Evolutionary conservation across 2,113 vertebrate species (phyloP).

Genomic region (Tragelaphus imberbis): DNA sequence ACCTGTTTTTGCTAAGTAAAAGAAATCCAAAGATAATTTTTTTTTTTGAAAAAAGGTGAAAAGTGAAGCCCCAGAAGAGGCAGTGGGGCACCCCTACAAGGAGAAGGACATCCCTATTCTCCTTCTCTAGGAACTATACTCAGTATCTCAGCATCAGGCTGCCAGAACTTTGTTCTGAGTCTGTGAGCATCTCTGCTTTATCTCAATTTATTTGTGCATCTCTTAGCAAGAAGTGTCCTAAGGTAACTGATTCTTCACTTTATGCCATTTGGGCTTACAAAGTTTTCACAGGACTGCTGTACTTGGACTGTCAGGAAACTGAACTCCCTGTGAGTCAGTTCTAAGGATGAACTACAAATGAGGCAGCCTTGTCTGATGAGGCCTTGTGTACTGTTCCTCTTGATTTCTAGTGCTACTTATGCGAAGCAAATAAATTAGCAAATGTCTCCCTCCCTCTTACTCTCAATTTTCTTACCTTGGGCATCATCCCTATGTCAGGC

Average conservation of each 20-base stretch:
- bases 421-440: not conserved
- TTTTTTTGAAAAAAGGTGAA: not conserved
- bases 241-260: not conserved
- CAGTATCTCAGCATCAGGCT: not conserved
- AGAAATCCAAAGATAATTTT: not conserved
- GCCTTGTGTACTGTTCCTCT: not conserved
- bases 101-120: not conserved
- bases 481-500: not conserved
- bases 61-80: not conserved
- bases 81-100: not conserved
- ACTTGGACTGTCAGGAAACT: not conserved
- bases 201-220: not conserved
- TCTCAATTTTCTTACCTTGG: not conserved
- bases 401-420: not conserved
- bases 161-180: not conserved
- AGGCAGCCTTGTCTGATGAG: not conserved
- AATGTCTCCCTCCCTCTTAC: not conserved
- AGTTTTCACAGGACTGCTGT: not conserved
- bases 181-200: not conserved
- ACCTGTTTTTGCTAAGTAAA: not conserved
- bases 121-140: not conserved
- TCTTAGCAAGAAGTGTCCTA: not conserved
- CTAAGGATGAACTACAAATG: not conserved
- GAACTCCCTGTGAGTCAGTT: not conserved
- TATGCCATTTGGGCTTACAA: not conserved